Percentiles rank a stretch among this genome's conserved stretches.
Evolutionary conservation across 1,140 invertebrate species (phyloP).

Genomic region (Stenopsyche tienmushanensis): DNA sequence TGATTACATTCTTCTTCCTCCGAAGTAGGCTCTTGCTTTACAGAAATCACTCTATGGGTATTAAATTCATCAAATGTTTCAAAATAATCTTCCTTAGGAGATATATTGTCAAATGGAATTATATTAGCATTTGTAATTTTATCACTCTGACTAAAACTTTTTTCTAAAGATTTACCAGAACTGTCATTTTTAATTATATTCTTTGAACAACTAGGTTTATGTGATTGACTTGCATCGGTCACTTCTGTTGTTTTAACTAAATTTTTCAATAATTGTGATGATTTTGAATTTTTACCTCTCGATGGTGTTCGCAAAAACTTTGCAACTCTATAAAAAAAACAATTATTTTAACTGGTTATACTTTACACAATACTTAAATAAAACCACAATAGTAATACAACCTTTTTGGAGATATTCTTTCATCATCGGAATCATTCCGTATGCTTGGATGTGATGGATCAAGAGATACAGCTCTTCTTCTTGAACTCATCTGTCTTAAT

Average conservation of each 20-base stretch:
- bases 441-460: conserved; percentile 8
- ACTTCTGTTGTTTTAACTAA: conserved; percentile 19
- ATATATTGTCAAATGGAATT: too few species aligned
- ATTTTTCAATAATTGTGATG: conserved; percentile 13
- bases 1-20: too few species aligned
- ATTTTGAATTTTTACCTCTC: conserved; percentile 28
- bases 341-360: neutral
- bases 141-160: conserved; percentile 42
- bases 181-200: conserved; percentile 29
- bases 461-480: conserved; percentile 22
- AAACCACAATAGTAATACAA: conserved; percentile 2
- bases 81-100: conserved; percentile 6
- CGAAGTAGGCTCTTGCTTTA: too few species aligned
- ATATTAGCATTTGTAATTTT: conserved; percentile 36
- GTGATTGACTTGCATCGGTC: neutral
- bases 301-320: conserved; percentile 34
- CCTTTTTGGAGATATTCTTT: conserved; percentile 47
- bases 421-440: conserved; percentile 46
- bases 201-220: conserved; percentile 32
- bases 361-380: neutral
- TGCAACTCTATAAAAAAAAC: conserved; percentile 24
- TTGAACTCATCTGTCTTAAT: conserved; percentile 36
- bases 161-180: conserved; percentile 21
- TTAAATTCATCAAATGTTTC: neutral
- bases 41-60: too few species aligned